phyloP scores from a whole-genome alignment of 2,797 vertebrate species.

The Cirrhinus mrigala region DNA sequence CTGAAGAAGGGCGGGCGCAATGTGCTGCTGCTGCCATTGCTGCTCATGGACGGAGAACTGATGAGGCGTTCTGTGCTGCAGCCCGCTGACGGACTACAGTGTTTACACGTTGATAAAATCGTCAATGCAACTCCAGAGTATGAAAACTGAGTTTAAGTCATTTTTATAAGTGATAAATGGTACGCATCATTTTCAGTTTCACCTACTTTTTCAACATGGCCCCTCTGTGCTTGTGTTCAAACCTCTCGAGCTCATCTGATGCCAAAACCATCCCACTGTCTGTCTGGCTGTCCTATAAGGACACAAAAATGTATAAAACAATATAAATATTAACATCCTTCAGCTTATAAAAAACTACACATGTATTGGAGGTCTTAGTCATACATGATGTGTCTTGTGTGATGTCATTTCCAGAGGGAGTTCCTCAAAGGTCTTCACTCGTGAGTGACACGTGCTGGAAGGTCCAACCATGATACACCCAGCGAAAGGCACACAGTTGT shows the following conservation, averaged over 20 bases:
- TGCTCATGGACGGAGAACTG: slow-evolving; percentile 72
- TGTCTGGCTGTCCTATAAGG: slow-evolving; percentile 94
- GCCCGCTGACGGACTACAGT: slow-evolving; percentile 74
- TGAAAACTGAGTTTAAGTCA: too few relatives aligned
- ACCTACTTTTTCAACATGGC: slow-evolving; percentile 85
- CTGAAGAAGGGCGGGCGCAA: slow-evolving; percentile 77
- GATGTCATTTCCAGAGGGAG: slow-evolving; percentile 87
- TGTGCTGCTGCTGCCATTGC: slow-evolving; percentile 64
- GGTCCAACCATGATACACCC: slow-evolving; percentile 87
- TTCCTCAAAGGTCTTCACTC: slow-evolving; percentile 96
- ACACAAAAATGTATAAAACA: slow-evolving; percentile 44
- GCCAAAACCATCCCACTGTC: slow-evolving; percentile 99
- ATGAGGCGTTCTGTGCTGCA: slow-evolving; percentile 79
- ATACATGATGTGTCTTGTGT: slow-evolving; percentile 88
- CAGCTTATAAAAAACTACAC: not conserved
- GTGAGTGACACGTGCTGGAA: slow-evolving; percentile 83
- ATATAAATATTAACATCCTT: not conserved
- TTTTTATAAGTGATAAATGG: not conserved
- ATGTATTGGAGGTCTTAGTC: slow-evolving; percentile 53
- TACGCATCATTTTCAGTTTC: not conserved
- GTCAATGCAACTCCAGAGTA: not conserved
- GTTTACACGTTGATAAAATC: not conserved
- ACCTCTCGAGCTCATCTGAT: slow-evolving; percentile 94
- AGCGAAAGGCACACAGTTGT: slow-evolving; percentile 94
- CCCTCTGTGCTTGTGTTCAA: slow-evolving; percentile 88